Evolutionary conservation across 2,113 vertebrate species (phyloP).

Genomic region (Heptranchias perlo): DNA sequence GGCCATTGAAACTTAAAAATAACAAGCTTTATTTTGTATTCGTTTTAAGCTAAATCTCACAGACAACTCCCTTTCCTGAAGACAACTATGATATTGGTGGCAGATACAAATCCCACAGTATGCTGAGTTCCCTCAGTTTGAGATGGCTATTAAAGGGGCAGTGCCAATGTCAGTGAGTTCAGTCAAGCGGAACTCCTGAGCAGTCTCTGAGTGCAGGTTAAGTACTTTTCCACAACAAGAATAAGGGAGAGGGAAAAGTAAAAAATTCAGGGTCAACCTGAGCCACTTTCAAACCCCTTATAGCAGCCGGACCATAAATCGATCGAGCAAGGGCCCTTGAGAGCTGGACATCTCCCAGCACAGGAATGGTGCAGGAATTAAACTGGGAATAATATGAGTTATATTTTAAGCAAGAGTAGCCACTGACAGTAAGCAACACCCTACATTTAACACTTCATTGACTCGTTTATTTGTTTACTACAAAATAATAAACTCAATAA

Average conservation of each 20-base stretch:
- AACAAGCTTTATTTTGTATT: not conserved
- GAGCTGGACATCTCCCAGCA: not conserved
- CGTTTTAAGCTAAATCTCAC: not conserved
- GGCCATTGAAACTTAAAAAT: not conserved
- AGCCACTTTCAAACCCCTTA: not conserved
- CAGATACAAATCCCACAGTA: not conserved
- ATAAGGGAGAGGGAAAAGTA: not conserved
- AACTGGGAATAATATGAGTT: not conserved
- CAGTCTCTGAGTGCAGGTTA: not conserved
- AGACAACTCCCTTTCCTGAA: not conserved
- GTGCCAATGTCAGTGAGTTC: not conserved
- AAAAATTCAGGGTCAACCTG: not conserved
- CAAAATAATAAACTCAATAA: no score
- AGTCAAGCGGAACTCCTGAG: not conserved
- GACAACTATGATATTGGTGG: not conserved
- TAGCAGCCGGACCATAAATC: not conserved
- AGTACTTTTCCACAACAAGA: not conserved
- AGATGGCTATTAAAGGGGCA: not conserved
- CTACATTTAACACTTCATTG: no score
- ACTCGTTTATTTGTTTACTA: no score
- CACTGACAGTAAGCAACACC: no score
- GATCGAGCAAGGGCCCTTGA: not conserved
- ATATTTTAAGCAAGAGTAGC: not conserved
- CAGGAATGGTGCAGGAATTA: not conserved
- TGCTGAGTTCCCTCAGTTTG: not conserved